These are phyloP conservation scores for Notothenia rossii DNA, from an alignment of 2,113 vertebrate genomes.

Conservation along the genomic window DNA sequence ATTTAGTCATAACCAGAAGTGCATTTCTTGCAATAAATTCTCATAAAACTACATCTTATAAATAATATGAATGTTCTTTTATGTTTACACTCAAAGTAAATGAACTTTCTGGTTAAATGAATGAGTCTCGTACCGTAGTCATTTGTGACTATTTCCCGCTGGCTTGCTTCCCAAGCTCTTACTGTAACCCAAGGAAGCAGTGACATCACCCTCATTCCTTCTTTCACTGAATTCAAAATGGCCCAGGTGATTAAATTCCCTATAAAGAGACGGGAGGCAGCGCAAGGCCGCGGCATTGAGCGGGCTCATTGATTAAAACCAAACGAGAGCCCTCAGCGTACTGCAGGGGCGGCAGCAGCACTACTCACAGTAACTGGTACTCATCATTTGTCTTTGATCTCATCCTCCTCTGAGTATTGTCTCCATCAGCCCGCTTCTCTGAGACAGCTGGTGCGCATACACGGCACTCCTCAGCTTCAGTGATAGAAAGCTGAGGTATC, in stretches of 20 bases:
- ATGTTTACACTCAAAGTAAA: slow-evolving; percentile 70
- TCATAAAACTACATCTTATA: slow-evolving; percentile 55
- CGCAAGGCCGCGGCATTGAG: slow-evolving; percentile 74
- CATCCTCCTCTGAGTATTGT: slow-evolving; percentile 57
- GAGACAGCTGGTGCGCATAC: slow-evolving; percentile 41
- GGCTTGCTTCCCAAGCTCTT: slow-evolving; percentile 74
- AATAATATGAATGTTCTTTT: slow-evolving; percentile 60
- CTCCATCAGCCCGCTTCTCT: slow-evolving; percentile 38
- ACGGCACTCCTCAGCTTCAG: slow-evolving; percentile 7
- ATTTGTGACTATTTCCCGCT: slow-evolving; percentile 65
- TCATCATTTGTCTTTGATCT: slow-evolving; percentile 62
- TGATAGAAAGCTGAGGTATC: slow-evolving; percentile 7
- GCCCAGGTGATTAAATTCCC: slow-evolving; percentile 79
- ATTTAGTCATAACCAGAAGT: slow-evolving; percentile 54
- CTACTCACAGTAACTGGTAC: slow-evolving; percentile 47
- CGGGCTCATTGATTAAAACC: slow-evolving; percentile 78
- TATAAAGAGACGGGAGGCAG: slow-evolving; percentile 72
- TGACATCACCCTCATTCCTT: slow-evolving; percentile 77
- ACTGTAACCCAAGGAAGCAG: slow-evolving; percentile 74
- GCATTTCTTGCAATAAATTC: slow-evolving; percentile 65
- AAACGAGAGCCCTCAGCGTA: slow-evolving; percentile 63
- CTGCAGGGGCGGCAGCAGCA: slow-evolving; percentile 31
- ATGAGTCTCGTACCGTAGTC: slow-evolving; percentile 48
- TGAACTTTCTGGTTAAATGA: slow-evolving; percentile 62
- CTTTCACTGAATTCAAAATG: slow-evolving; percentile 71